Conservation (phyloP, 2,888 invertebrate genomes). For the Perithous albicinctus region DNA sequence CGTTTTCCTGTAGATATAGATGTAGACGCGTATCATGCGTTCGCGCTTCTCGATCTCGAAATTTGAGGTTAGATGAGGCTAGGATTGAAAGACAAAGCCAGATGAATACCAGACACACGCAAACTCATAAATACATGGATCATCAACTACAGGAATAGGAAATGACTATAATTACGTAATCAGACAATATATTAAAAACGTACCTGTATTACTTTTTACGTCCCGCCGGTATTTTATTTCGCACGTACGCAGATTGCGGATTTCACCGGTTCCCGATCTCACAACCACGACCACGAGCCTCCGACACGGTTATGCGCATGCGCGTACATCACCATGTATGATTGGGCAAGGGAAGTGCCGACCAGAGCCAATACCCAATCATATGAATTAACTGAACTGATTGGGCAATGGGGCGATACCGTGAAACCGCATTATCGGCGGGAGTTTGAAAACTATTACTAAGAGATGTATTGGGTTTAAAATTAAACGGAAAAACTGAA, state of each 20-base stretch:
- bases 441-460: constrained; percentile 25
- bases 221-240: constrained; percentile 18
- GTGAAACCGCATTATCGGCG: constrained; percentile 28
- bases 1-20: constrained; percentile 8
- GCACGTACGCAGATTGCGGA: constrained; percentile 18
- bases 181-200: constrained; percentile 26
- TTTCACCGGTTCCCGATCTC: constrained; percentile 17
- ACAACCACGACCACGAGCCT: constrained; percentile 1
- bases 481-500: too few relatives aligned
- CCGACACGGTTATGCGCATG: constrained; percentile 25
- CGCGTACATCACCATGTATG: constrained; percentile 15
- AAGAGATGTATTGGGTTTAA: too few relatives aligned
- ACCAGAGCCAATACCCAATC: constrained; percentile 8
- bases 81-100: constrained; percentile 12
- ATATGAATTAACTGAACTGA: constrained; percentile 8
- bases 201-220: constrained; percentile 15
- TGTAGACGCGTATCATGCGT: background rate
- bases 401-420: constrained; percentile 16
- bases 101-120: constrained; percentile 21
- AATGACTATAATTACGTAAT: constrained; percentile 17
- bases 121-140: constrained; percentile 26
- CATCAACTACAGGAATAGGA: constrained; percentile 17
- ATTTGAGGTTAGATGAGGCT: constrained; percentile 5
- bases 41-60: constrained; percentile 6
- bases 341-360: constrained; percentile 5